Base-by-base conservation (phyloP, 2,888 invertebrate species). In the Luperina testacea region DNA sequence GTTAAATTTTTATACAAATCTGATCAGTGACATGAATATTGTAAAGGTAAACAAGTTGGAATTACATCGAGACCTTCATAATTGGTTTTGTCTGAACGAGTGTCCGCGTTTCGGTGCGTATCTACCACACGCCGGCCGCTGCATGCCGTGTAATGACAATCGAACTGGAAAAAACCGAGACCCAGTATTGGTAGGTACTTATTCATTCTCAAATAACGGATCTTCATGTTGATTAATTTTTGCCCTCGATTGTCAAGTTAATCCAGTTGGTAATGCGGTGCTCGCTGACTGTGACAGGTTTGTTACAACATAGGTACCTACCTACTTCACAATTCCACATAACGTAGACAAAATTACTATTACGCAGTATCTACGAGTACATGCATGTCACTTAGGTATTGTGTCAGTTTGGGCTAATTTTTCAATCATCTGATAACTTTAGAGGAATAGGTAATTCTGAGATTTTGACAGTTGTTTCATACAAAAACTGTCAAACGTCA, bases 151-250 rank as follows among this genome's bases (percentile, higher is more conserved):
- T 65, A 76, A 84, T 67, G 64, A 73, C 83, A 90, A 88, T 88
- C 87, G 83, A 88, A 88, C 89, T 92, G 93, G 94, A 94, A 94
- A 94, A 93, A 93, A 92, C 92, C 93, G 87, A 92, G 91, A 91
- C 88, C 89, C 84, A 89, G 86, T 91, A 91, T 85, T 85, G 85
- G 86, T 87, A 86, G 83, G 84, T 86, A 88, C 87, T 87, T 80
- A 88, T 89, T 86, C 90, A 90, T 89, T 90, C 91, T 90, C 87
- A 90, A 89, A 90, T 94, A 95, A 93, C 93, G 94, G 94, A 91
- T 91, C 90, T 93, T 89, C 89, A 83, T 84, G 78, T 89, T 92
- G 91, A 92, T 92, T 91, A 89, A 92, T 92, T 92, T 82, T 91
- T 91, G 93, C 87, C 92, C 92, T 92, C 92, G 90, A 92, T 93